Evolutionary conservation across 1,140 invertebrate species (phyloP), one percentile per base, ranked within the genome.

Genomic region (Helicoverpa zea): DNA sequence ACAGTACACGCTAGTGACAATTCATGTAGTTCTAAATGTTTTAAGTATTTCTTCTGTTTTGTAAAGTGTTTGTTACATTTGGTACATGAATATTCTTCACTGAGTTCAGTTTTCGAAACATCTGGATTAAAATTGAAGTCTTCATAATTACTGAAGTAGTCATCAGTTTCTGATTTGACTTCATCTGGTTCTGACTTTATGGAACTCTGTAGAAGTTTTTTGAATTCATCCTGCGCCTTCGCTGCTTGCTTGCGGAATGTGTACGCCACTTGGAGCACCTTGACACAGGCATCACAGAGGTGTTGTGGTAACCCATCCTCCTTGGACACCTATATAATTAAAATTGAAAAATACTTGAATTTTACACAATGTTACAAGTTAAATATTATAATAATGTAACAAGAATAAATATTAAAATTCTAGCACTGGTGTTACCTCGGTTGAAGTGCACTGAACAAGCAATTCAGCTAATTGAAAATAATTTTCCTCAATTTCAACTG

Each of bases 241-340:
- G 90, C 72, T 5, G 88, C 92, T 81, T 93, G 91, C 12, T 56
- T 85, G n/a, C 92, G 89, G 73, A 95, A 95, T 78, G 86, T 80
- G 61, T 91, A 88, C 10, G 91, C 82, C 9, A 90, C 81, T 70
- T 92, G 86, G 43, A 95, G 77, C 30, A 84, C 83, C 43, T 89
- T 92, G 2, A 88, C 87, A 84, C 95, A 95, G 59, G 89, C 87
- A 79, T 89, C 80, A 79, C 95, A 95, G 16, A 95, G 59, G 49
- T 88, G 90, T 83, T 95, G 92, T 18, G 95, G 95, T 66, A 95
- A 82, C 3, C 92, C 91, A 88, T 95, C 95, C 72, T 90, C 89
- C 86, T 87, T 87, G 10, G 81, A 79, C 2, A 95, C 88, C 94
- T 95, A 82, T 14, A 89, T 89, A 68, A 66, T 78, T 23, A 80